These are phyloP conservation scores for Pantherophis vulpinus DNA, from an alignment of 2,797 vertebrate species.

Conservation along the genomic window DNA sequence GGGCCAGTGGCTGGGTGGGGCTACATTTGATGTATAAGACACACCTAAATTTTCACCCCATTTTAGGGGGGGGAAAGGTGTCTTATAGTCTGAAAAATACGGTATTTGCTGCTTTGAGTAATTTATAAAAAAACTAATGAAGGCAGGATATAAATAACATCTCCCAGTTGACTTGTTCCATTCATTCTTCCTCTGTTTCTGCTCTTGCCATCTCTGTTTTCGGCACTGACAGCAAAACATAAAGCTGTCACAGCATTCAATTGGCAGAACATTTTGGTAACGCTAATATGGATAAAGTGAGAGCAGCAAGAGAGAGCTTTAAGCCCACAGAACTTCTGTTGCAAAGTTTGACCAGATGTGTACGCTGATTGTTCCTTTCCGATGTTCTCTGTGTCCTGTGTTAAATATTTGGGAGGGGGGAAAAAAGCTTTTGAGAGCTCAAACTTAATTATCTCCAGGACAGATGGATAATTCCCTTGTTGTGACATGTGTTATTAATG, in stretches of 20 bases:
- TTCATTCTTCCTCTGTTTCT: background rate
- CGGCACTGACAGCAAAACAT: background rate
- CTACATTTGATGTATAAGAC: no score
- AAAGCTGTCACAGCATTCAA: rapidly evolving
- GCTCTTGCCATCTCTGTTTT: background rate
- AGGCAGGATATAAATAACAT: background rate
- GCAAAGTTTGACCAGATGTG: background rate
- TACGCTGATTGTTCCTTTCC: background rate
- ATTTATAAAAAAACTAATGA: background rate
- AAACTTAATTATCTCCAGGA: background rate
- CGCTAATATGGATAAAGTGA: background rate
- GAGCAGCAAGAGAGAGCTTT: background rate
- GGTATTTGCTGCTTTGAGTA: no score
- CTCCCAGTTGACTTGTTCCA: background rate
- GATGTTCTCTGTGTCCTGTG: constrained; percentile 21
- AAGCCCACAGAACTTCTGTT: background rate
- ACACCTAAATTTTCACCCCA: no score
- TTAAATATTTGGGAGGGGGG: background rate
- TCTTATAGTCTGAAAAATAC: no score
- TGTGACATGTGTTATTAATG: background rate
- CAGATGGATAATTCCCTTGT: background rate
- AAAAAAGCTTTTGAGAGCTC: background rate
- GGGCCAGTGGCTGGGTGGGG: no score
- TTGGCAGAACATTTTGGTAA: background rate
- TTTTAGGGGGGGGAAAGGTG: no score